Evolutionary conservation across 2,797 vertebrate genomes (phyloP).

Genomic region (Otolemur crassicaudatus): DNA sequence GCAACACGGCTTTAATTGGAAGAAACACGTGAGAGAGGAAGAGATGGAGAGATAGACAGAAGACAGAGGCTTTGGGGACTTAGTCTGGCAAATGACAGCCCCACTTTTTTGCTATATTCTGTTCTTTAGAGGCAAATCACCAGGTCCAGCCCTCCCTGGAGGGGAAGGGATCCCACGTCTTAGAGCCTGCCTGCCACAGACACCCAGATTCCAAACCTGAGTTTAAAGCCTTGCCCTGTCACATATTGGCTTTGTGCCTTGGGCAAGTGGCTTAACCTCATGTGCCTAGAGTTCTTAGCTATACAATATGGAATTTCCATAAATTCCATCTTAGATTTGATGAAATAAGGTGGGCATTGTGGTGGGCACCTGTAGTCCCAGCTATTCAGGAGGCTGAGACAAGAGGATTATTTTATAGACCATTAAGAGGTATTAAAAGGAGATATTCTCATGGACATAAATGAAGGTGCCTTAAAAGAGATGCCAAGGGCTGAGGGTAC

Average conservation of each 20-base stretch:
- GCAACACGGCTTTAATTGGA: background rate
- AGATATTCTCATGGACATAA: background rate
- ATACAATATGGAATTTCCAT: too few relatives aligned
- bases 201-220: background rate
- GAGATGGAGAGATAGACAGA: background rate
- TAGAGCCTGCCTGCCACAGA: background rate
- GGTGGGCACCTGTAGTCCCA: too few relatives aligned
- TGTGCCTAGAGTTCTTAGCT: background rate
- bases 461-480: background rate
- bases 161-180: background rate
- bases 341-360: too few relatives aligned
- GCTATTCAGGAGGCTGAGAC: too few relatives aligned
- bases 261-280: background rate
- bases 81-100: background rate
- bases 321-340: too few relatives aligned
- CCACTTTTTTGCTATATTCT: background rate
- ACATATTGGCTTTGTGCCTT: too few relatives aligned
- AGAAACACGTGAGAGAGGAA: background rate
- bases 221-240: background rate
- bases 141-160: background rate
- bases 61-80: background rate
- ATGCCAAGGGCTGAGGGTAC: background rate
- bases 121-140: background rate
- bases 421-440: background rate
- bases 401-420: background rate